Base-by-base conservation (phyloP, 35 echinoderm and acorn worm genomes). In the Holothuria glaberrima region DNA sequence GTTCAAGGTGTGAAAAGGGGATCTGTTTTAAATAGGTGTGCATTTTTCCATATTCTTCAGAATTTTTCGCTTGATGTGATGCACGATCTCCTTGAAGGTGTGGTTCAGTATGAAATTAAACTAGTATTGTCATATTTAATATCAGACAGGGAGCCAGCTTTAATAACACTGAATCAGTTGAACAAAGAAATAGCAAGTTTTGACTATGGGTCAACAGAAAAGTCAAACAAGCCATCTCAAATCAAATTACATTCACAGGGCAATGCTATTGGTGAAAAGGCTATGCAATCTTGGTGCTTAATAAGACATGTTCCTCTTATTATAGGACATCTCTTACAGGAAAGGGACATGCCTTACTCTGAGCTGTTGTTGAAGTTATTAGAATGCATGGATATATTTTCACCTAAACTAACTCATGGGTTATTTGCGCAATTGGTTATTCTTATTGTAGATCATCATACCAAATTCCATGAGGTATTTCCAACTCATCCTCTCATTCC, bases 381-480 rank as follows among this genome's bases (percentile, higher is more conserved):
- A 35, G 75, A 81, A 48, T 90, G 73, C 36, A 81, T 90, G 75
- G 54, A 81, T 65, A 80, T 90, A 32, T 80, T 90, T 68, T 31
- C 74, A 62, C 74, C 88, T 13, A 45, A 90, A 81, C n/a, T 68
- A 59, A 90, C 88, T 30, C 50, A 26, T 34, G 88, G 88, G 9
- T 52, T 90, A 25, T 82, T 90, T 62, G 88, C 88, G 5, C 68
- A 75, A 26, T 59, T 89, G n/a, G 29, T 44, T 90, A 22, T 81
- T 66, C 70, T 90, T 22, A 80, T 80, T 80, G 88, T 26, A 60
- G 88, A 90, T 21, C 88, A 79, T 58, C 88, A 90, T 60, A 33
- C 68, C 9, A 59, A 90, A 22, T 90, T 90, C 36, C 41, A 38
- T 50, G 50, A 60, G 54, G 69, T 66, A 63, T 90, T 90, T 41